Percentiles rank a stretch among this genome's conserved stretches.
Conservation (phyloP, 1,140 invertebrate species). For the Kradibia gibbosae region DNA sequence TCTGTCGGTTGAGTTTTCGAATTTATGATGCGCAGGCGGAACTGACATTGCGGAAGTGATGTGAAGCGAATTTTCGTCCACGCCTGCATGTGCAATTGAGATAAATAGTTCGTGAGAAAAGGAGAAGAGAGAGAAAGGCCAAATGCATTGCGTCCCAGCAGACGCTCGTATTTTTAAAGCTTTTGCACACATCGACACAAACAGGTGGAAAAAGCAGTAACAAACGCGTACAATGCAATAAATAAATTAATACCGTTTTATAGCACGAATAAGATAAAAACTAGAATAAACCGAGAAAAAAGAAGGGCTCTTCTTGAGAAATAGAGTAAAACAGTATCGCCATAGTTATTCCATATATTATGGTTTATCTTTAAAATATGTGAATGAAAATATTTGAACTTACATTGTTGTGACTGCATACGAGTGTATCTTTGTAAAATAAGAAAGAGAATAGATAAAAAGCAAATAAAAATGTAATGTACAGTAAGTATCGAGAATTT, state of each 20-base stretch:
- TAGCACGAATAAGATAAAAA: constrained; percentile 4
- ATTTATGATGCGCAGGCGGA: constrained; percentile 49
- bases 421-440: constrained; percentile 10
- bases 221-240: constrained; percentile 37
- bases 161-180: constrained; percentile 43
- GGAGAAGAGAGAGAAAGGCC: not conserved
- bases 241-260: constrained; percentile 45
- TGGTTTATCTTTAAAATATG: constrained; percentile 47
- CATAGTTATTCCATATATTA: constrained; percentile 48
- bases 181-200: constrained; percentile 1
- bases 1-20: constrained; percentile 20
- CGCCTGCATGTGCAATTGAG: not conserved
- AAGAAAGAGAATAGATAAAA: not conserved
- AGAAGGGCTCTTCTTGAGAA: not conserved
- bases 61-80: constrained; percentile 35
- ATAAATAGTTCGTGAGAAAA: not conserved
- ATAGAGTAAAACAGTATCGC: constrained; percentile 16
- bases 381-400: constrained; percentile 66
- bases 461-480: not conserved
- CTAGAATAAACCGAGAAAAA: constrained; percentile 22
- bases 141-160: constrained; percentile 18
- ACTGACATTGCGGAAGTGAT: constrained; percentile 48
- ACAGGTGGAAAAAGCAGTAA: not conserved
- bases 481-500: constrained; percentile 56
- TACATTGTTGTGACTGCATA: constrained; percentile 50